phyloP scores from a whole-genome alignment of 1,140 invertebrate species.

The Euura saliciscinereae region DNA sequence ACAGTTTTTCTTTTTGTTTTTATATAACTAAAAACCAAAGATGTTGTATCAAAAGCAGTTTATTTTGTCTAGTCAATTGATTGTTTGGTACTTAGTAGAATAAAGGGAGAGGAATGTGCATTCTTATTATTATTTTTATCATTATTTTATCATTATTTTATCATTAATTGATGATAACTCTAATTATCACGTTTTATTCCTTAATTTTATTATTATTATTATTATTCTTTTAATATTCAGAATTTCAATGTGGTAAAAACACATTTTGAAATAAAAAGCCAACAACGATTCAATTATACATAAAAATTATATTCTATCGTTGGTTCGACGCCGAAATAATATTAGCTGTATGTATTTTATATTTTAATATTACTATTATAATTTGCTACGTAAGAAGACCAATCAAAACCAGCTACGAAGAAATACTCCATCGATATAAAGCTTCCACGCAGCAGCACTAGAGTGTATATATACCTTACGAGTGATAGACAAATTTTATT shows the following conservation, averaged over 20 bases:
- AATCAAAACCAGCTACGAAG: too few species aligned
- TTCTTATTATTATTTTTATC: slow-evolving; percentile 34
- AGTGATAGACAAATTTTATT: too few species aligned
- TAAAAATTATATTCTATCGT: slow-evolving; percentile 2
- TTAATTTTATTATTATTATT: neutral
- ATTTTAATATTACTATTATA: too few species aligned
- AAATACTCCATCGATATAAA: too few species aligned
- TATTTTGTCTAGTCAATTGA: slow-evolving; percentile 58
- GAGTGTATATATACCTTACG: too few species aligned
- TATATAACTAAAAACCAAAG: slow-evolving; percentile 43
- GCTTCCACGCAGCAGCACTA: too few species aligned
- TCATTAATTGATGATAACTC: slow-evolving; percentile 3
- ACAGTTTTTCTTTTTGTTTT: slow-evolving; percentile 21
- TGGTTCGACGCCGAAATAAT: too few species aligned
- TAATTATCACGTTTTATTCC: neutral
- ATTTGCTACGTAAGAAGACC: too few species aligned
- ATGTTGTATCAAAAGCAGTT: slow-evolving; percentile 30
- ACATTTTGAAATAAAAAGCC: too few species aligned
- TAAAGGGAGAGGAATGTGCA: slow-evolving; percentile 56
- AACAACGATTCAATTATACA: neutral
- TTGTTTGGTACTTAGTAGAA: slow-evolving; percentile 55
- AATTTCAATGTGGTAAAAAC: slow-evolving; percentile 7
- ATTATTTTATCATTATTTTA: slow-evolving; percentile 12
- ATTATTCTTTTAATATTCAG: slow-evolving; percentile 4
- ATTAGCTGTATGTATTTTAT: too few species aligned